Evolutionary conservation across 2,888 invertebrate genomes (phyloP).

Genomic region (Rhaphigaster nebulosa): DNA sequence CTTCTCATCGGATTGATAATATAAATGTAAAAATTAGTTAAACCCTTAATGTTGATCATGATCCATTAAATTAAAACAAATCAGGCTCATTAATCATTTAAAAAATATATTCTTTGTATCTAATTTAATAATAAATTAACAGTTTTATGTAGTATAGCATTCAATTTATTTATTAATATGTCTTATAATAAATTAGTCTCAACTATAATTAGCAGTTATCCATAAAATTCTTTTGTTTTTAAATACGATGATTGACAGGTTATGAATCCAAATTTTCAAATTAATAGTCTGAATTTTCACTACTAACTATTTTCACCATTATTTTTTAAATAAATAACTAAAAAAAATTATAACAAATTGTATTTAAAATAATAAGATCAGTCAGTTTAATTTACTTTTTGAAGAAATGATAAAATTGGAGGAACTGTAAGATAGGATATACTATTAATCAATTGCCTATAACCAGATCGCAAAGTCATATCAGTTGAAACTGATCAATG

Average conservation of each 20-base stretch:
- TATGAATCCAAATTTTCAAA: neutral
- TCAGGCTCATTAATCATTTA: neutral
- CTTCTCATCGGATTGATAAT: too few species aligned
- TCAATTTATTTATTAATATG: neutral
- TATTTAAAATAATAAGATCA: neutral
- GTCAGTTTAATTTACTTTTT: neutral
- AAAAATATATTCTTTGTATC: neutral
- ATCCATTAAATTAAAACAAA: neutral
- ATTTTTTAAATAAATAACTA: neutral
- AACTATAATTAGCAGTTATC: neutral
- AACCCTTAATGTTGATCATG: neutral
- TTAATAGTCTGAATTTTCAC: neutral
- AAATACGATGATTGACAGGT: neutral
- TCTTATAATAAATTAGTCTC: neutral
- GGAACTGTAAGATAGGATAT: neutral
- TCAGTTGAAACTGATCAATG: neutral
- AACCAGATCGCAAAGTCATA: conserved; percentile 2
- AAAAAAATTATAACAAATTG: neutral
- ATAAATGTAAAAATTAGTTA: neutral
- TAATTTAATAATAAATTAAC: neutral
- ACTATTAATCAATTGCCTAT: neutral
- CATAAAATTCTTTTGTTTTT: neutral
- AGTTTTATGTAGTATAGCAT: too few species aligned
- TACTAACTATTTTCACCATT: neutral
- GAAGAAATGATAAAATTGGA: neutral